A percentile compares a stretch with the other conserved stretches of the same genome.
Evolutionary conservation across 2,888 invertebrate genomes (phyloP).

Genomic region (Lasioglossum marginatum): DNA sequence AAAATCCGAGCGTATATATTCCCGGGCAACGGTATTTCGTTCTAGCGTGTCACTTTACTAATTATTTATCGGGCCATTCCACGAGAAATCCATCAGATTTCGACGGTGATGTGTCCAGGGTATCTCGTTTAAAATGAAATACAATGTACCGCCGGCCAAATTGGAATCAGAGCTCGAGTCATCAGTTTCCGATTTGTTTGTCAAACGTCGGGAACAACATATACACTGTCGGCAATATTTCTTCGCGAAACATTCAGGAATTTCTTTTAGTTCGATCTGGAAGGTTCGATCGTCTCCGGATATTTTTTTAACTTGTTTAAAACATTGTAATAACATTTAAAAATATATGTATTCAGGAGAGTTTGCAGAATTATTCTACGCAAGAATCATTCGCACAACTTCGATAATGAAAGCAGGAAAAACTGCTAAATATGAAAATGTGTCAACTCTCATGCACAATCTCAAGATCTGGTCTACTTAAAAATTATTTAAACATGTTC

Average conservation of each 20-base stretch:
- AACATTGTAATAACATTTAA: not conserved
- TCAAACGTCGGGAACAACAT: not conserved
- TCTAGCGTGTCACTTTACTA: not conserved
- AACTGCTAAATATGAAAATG: not conserved
- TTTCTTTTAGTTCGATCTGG: no score
- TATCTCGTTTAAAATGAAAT: not conserved
- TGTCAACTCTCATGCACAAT: not conserved
- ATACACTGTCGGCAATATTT: not conserved
- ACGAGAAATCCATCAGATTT: not conserved
- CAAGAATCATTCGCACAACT: not conserved
- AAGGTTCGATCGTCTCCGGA: not conserved
- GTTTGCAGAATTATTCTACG: not conserved
- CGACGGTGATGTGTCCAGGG: not conserved
- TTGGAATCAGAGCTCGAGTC: not conserved
- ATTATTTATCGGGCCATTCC: not conserved
- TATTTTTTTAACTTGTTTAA: not conserved
- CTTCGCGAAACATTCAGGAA: no score
- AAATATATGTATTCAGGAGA: not conserved
- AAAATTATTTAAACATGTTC: not conserved
- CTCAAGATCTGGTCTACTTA: not conserved
- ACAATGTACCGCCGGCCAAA: not conserved
- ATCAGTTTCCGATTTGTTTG: not conserved
- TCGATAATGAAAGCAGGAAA: not conserved
- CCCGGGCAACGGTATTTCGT: not conserved
- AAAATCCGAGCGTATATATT: not conserved